Evolutionary conservation across 2,888 invertebrate genomes (phyloP).

Genomic region (Euzophera pinguis): DNA sequence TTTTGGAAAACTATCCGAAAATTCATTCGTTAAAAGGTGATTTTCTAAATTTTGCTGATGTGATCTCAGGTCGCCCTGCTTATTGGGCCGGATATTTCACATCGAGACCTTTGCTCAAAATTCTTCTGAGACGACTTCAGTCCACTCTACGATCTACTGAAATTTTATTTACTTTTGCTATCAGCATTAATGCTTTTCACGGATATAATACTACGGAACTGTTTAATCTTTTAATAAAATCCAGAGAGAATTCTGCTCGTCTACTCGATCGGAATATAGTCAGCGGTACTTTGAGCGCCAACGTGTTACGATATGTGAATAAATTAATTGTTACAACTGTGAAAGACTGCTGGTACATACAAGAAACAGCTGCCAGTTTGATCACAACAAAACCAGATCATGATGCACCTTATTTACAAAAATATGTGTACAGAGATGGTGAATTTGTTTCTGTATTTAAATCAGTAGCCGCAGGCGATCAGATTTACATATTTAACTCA

Average conservation of each 20-base stretch:
- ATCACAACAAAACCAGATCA: conserved; percentile 88
- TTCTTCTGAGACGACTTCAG: conserved; percentile 90
- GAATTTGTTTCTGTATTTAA: conserved; percentile 58
- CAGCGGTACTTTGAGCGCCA: conserved; percentile 93
- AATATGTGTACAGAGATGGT: conserved; percentile 61
- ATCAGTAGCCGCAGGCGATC: conserved; percentile 78
- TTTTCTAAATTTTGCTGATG: conserved; percentile 96
- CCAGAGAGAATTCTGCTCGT: conserved; percentile 89
- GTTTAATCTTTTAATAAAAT: conserved; percentile 73
- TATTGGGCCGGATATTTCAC: conserved; percentile 98
- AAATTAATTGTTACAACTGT: conserved; percentile 69
- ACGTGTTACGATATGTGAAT: conserved; percentile 92
- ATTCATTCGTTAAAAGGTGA: conserved; percentile 91
- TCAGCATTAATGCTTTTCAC: conserved; percentile 81
- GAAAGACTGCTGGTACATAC: conserved; percentile 64
- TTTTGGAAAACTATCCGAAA: conserved; percentile 80
- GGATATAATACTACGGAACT: conserved; percentile 74
- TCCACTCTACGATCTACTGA: conserved; percentile 89
- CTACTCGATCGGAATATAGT: conserved; percentile 98
- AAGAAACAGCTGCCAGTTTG: conserved; percentile 54
- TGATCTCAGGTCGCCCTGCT: conserved; percentile 89
- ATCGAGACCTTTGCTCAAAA: conserved; percentile 90
- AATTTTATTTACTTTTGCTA: conserved; percentile 89
- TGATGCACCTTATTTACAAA: conserved; percentile 79
- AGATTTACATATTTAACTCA: conserved; percentile 91